Conservation (phyloP, 2,888 invertebrate species). For the Brenthis daphne region DNA sequence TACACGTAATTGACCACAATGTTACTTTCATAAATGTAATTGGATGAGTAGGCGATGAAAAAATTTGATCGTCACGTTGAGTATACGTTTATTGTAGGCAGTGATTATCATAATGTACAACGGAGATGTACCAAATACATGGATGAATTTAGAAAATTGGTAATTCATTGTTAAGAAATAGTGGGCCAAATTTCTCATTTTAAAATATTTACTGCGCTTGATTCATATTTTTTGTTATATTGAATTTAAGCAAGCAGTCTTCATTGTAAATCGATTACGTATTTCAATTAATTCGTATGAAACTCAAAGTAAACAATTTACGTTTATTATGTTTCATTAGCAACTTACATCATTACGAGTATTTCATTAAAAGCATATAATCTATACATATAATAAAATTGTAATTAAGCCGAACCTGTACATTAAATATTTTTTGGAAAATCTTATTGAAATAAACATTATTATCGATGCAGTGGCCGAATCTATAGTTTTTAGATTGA, state of each 20-base stretch:
- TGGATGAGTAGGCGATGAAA: slow-evolving; percentile 26
- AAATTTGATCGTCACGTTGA: slow-evolving; percentile 31
- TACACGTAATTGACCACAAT: slow-evolving; percentile 24
- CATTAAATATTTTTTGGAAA: too few species aligned
- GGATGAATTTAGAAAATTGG: slow-evolving; percentile 31
- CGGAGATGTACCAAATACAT: slow-evolving; percentile 30
- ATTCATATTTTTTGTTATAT: too few species aligned
- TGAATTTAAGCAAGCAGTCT: too few species aligned
- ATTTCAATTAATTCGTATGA: too few species aligned
- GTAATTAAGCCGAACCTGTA: too few species aligned
- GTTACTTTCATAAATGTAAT: slow-evolving; percentile 27
- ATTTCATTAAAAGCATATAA: neutral
- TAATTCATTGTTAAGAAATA: slow-evolving; percentile 22
- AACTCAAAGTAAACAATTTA: too few species aligned
- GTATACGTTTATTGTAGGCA: slow-evolving; percentile 18
- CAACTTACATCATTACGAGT: neutral
- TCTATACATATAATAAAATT: too few species aligned
- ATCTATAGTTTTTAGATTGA: too few species aligned
- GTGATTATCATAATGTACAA: slow-evolving; percentile 34
- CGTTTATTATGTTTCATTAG: too few species aligned
- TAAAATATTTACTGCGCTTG: neutral
- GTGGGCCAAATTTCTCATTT: slow-evolving; percentile 32
- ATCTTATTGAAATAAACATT: too few species aligned
- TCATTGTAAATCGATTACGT: too few species aligned
- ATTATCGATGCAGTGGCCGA: too few species aligned